Conservation (phyloP, 2,113 vertebrate genomes). For the Cynoglossus semilaevis region DNA sequence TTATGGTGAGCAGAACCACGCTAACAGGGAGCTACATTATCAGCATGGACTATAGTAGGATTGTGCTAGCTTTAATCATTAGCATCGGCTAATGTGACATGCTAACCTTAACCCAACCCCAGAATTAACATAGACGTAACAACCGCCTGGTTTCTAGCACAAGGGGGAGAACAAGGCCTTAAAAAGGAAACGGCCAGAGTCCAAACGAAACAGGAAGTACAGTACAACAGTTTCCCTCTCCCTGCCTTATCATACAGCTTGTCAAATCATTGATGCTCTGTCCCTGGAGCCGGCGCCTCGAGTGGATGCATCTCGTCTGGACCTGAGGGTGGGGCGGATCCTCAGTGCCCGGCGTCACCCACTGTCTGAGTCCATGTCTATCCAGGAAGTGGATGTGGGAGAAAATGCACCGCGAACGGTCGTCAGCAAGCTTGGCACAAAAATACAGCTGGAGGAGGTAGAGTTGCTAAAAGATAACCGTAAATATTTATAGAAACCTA, state of each 20-base stretch:
- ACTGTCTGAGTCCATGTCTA: conserved; percentile 78
- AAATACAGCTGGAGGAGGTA: conserved; percentile 82
- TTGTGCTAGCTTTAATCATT: too few species aligned
- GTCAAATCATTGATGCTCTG: conserved; percentile 3
- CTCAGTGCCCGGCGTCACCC: conserved; percentile 81
- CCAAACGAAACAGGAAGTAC: not conserved
- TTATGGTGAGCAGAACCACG: too few species aligned
- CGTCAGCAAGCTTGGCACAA: conserved; percentile 84
- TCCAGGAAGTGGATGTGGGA: conserved; percentile 90
- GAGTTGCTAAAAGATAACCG: too few species aligned
- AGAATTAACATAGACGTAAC: too few species aligned
- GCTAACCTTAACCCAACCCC: too few species aligned
- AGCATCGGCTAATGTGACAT: too few species aligned
- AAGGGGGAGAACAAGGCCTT: too few species aligned
- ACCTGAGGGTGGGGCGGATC: conserved; percentile 89
- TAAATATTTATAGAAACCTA: too few species aligned
- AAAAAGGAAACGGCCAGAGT: too few species aligned
- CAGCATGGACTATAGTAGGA: too few species aligned
- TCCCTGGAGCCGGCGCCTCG: conserved; percentile 64
- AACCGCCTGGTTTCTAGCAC: too few species aligned
- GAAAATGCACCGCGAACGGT: conserved; percentile 83
- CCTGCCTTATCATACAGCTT: conserved; percentile 8
- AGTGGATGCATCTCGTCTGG: conserved; percentile 85
- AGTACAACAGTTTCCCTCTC: not conserved
- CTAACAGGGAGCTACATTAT: too few species aligned